Base-by-base conservation (phyloP, 2,888 invertebrate genomes). In the Pollenia labialis region DNA sequence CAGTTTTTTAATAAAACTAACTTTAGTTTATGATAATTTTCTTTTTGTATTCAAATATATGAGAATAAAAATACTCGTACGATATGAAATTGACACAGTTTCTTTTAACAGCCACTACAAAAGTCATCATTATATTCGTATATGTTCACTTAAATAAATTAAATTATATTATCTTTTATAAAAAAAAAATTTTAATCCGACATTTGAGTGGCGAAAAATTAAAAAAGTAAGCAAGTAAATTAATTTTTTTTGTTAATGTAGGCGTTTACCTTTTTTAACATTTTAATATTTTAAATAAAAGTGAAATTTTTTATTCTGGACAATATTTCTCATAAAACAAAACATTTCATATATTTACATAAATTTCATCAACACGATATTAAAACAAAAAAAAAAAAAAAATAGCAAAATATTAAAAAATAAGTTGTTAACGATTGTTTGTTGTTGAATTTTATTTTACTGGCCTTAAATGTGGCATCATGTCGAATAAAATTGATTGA, bases 281-380 rank as follows among this genome's bases (percentile, higher is more conserved):
- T 32, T 32, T 32, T 32, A 32, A 32, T 23, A 23, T 23, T 23
- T 23, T 23, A 23, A 23, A 23, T 32, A 32, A 32, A 32, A 32
- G 68, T 75, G 66, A 82, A 75, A 75, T 54, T 32, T 79, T 32
- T 50, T 54, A 10, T 75, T 76, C 69, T 44, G 42, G 44, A 32
- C 52, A 60, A 52, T 44, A 54, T 76, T 64, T 62, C 46, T 54
- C 23, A 12, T 62, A 64, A 64, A 48, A 44, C 18, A 64, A 40
- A 58, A 44, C 3, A 40, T 54, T 14, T 62, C 46, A 76, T 12
- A 14, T 64, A 83, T 76, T 56, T 71, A 42, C 56, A 77, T 77
- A 62, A 83, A 76, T 83, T 76, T 71, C n/a, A n/a, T 16, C 23
- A 82, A 71, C 48, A 66, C n/a, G 66, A 74, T 23, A 52, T 8